Evolutionary conservation across 2,113 vertebrate genomes (phyloP).

Genomic region (Platichthys stellatus): DNA sequence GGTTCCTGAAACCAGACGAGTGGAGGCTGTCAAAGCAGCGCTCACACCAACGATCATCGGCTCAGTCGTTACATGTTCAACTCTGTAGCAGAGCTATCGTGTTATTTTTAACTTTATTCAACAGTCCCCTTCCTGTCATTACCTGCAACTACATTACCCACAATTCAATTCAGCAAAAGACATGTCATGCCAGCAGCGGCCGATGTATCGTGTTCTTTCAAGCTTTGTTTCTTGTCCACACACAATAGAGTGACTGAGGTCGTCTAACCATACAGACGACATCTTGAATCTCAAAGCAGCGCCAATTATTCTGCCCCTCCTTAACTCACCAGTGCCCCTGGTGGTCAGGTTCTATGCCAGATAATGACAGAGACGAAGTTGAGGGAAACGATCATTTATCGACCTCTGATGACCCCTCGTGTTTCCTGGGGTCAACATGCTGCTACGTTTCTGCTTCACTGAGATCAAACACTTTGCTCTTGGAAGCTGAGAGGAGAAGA

Average conservation of each 20-base stretch:
- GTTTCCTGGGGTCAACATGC: constrained; percentile 33
- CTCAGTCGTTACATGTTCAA: no score
- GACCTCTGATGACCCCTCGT: not conserved
- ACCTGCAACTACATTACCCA: not conserved
- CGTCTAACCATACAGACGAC: not conserved
- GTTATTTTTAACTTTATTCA: no score
- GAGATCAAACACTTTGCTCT: constrained; percentile 5
- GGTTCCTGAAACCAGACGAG: no score
- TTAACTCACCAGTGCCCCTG: constrained; percentile 3
- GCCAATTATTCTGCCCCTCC: not conserved
- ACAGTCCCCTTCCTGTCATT: no score
- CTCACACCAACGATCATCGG: no score
- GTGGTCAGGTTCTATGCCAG: not conserved
- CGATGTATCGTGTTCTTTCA: no score
- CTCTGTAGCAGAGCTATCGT: no score
- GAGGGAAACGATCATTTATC: not conserved
- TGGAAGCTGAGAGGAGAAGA: not conserved
- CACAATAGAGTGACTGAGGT: no score
- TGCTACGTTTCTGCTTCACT: constrained; percentile 42
- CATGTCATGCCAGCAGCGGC: no score
- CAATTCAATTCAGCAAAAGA: not conserved
- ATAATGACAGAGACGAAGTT: constrained; percentile 7
- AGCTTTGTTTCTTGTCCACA: no score
- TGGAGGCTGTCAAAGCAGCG: no score
- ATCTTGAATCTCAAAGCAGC: not conserved